A percentile compares a stretch with the other conserved stretches of the same genome.
These are phyloP conservation scores for Dendrolimus pini DNA, from an alignment of 2,888 invertebrate genomes.

Conservation along the genomic window DNA sequence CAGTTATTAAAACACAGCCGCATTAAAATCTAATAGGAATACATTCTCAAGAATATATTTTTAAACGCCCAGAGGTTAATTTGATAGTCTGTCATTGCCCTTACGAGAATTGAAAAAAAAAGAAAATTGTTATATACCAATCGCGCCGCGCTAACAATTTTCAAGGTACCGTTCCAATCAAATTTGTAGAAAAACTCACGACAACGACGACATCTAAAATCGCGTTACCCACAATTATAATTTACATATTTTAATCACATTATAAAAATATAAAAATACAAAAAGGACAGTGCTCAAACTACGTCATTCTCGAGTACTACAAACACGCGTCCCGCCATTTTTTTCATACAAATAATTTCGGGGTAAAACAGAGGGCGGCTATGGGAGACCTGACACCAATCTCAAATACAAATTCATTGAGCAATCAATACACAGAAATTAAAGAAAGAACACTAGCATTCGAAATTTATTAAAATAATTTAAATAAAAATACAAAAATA, in stretches of 20 bases:
- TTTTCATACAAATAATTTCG: conserved; percentile 53
- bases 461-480: neutral
- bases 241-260: conserved; percentile 68
- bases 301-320: conserved; percentile 36
- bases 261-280: conserved; percentile 77
- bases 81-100: neutral
- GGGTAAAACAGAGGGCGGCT: conserved; percentile 47
- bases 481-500: neutral
- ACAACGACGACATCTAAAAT: conserved; percentile 41
- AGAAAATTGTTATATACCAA: neutral
- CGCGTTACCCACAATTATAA: conserved; percentile 66
- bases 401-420: conserved; percentile 26
- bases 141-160: neutral
- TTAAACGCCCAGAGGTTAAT: too few relatives aligned
- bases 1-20: too few relatives aligned
- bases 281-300: conserved; percentile 71
- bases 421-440: conserved; percentile 9
- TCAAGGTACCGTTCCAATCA: conserved; percentile 27
- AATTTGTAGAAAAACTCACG: conserved; percentile 28
- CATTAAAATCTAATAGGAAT: too few relatives aligned
- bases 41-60: too few relatives aligned
- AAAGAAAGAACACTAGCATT: neutral
- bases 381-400: conserved; percentile 65
- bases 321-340: conserved; percentile 57
- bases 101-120: neutral